Conservation (phyloP, 2,888 invertebrate genomes). For the Vannuccia rotundouncinata region DNA sequence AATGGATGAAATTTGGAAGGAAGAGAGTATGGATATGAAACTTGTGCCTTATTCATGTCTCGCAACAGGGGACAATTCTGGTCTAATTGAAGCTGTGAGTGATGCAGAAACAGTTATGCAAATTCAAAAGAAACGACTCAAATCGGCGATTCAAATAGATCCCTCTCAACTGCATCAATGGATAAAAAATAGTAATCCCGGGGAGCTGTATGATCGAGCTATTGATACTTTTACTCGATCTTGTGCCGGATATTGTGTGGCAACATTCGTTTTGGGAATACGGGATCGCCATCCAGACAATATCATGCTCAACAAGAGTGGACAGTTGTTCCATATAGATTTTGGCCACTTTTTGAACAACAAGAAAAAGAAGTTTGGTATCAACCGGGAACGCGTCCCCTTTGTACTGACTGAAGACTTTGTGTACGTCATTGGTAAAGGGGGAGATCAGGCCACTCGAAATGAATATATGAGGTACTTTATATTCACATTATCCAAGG, state of each 20-base stretch:
- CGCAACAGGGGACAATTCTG: constrained; percentile 60
- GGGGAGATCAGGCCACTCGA: constrained; percentile 35
- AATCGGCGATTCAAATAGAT: constrained; percentile 60
- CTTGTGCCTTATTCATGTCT: constrained; percentile 62
- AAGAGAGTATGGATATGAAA: constrained; percentile 59
- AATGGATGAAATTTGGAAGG: constrained; percentile 62
- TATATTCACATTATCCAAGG: constrained; percentile 60
- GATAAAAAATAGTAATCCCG: constrained; percentile 51
- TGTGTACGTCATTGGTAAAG: constrained; percentile 32
- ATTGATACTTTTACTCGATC: constrained; percentile 62
- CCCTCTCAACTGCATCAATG: constrained; percentile 60
- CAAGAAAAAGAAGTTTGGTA: constrained; percentile 64
- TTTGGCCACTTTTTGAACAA: constrained; percentile 64
- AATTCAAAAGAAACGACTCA: constrained; percentile 60
- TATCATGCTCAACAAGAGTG: constrained; percentile 62
- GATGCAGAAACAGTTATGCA: constrained; percentile 62
- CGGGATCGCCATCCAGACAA: constrained; percentile 64
- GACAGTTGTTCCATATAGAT: constrained; percentile 64
- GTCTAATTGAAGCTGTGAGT: constrained; percentile 61
- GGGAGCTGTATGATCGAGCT: constrained; percentile 57
- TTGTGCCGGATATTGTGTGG: constrained; percentile 64
- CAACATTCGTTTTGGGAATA: constrained; percentile 63
- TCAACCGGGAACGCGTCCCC: constrained; percentile 62
- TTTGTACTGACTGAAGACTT: constrained; percentile 60
- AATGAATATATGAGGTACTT: constrained; percentile 48